Base-by-base conservation (phyloP, 2,113 vertebrate genomes). In the Trogon melanurus region DNA sequence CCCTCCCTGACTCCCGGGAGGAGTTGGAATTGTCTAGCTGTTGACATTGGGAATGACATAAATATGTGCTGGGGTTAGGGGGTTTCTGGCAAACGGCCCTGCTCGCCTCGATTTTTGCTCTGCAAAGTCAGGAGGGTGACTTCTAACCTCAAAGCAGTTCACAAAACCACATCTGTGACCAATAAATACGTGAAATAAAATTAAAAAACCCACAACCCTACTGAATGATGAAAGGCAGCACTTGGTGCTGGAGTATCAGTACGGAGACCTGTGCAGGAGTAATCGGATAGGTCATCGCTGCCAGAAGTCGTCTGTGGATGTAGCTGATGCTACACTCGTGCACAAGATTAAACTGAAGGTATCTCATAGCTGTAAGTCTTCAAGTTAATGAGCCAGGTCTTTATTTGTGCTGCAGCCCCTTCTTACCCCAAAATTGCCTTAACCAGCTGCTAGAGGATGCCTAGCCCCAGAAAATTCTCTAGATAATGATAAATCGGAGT, bases 141-240 rank as follows among this genome's bases (percentile, higher is more conserved):
- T 88, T 92, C 41, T 88, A 86, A 91, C 88, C 92, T 92, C 71
- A 11, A 47, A 80, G 92, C 72, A 51, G 32, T 94, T 93, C 88
- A 61, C 72, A 73, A 79, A 95, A 78, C 64, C 79, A 62, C 85
- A 93, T 79, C 79, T 93, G 94, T 80, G 82, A 83, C 41, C 71
- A 92, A 90, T 91, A 88, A 72, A 79, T 58, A 65, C 16, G 58
- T 82, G 89, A 84, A 74, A 71, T 4, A 80, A 50, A 64, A 50
- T 48, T 48, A 50, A 87, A 22, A 58, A 41, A 72, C 16, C 32
- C 48, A 38, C 41, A 32, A 48, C 20, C 44, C 53, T 88, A 1
- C 1, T n/a, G 88, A 79, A 56, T 22, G 45, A 82, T 32, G 53
- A 72, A 89, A 71, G 91, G 26, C 48, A 75, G 72, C 79, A 23